Percentiles rank a stretch among this genome's conserved stretches.
phyloP scores from a whole-genome alignment of 1,140 invertebrate species.

The honey bee (Apis mellifera) region DNA sequence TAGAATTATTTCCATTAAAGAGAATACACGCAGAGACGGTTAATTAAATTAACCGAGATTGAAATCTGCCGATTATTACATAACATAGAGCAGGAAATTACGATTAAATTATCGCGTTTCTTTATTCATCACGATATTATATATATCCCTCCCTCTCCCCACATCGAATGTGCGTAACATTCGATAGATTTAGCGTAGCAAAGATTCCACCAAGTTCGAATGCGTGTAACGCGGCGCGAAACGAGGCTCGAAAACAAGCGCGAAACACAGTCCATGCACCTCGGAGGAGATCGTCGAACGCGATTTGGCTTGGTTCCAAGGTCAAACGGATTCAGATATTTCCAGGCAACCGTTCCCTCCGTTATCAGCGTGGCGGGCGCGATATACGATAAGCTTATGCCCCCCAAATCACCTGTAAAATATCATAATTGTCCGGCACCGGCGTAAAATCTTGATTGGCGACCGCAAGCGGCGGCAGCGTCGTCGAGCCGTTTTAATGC shows the following conservation, averaged over 20 bases:
- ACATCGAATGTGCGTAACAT: too few relatives aligned
- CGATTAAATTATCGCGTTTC: too few relatives aligned
- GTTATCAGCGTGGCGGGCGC: slow-evolving; percentile 51
- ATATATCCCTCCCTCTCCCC: too few relatives aligned
- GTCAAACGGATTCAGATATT: slow-evolving; percentile 60
- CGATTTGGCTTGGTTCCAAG: slow-evolving; percentile 56
- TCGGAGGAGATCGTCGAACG: slow-evolving; percentile 40
- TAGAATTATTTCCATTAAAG: too few relatives aligned
- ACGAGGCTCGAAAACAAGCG: slow-evolving; percentile 14
- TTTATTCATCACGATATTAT: too few relatives aligned
- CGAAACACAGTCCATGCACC: slow-evolving; percentile 21
- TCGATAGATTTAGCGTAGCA: background rate
- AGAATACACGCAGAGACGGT: too few relatives aligned
- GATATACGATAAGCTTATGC: slow-evolving; percentile 55
- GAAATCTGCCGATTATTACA: too few relatives aligned
- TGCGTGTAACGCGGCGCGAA: slow-evolving; percentile 6
- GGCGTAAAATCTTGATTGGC: slow-evolving; percentile 61
- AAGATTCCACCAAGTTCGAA: background rate
- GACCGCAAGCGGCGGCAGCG: slow-evolving; percentile 31
- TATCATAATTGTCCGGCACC: slow-evolving; percentile 48
- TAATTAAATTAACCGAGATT: too few relatives aligned
- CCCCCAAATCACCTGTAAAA: slow-evolving; percentile 38
- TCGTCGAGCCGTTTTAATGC: slow-evolving; percentile 51
- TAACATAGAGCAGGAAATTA: too few relatives aligned
- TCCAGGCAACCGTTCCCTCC: slow-evolving; percentile 47